These are phyloP conservation scores for Entelurus aequoreus DNA, from an alignment of 2,113 vertebrate genomes.

Conservation along the genomic window DNA sequence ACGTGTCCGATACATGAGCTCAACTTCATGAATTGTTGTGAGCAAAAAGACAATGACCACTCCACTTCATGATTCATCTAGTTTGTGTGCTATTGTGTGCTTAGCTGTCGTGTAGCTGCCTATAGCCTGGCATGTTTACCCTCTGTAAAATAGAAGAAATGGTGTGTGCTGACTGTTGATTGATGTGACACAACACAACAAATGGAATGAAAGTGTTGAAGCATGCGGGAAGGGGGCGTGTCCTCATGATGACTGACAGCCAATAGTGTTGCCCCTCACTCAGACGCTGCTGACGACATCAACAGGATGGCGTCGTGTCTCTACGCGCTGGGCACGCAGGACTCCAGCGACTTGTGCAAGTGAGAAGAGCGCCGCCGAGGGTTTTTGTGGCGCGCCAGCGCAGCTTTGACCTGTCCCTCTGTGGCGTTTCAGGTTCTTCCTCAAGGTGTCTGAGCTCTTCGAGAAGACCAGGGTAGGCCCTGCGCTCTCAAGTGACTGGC, in stretches of 20 bases:
- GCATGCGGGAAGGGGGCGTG: too few species aligned
- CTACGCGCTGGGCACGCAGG: constrained; percentile 92
- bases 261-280: constrained; percentile 6
- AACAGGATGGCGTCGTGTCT: constrained; percentile 97
- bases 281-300: constrained; percentile 93
- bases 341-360: constrained; percentile 97
- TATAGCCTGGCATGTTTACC: too few species aligned
- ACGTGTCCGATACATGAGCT: too few species aligned
- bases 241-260: neutral
- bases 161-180: too few species aligned
- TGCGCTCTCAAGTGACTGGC: neutral
- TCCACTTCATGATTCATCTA: too few species aligned
- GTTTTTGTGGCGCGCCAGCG: neutral
- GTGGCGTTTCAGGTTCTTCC: constrained; percentile 80
- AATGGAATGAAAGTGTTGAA: too few species aligned
- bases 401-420: neutral
- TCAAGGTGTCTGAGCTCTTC: constrained; percentile 96
- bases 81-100: too few species aligned
- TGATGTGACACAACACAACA: too few species aligned
- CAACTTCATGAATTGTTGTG: too few species aligned
- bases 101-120: too few species aligned
- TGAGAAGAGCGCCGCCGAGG: constrained; percentile 60
- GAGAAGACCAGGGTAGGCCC: constrained; percentile 93
- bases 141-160: too few species aligned
- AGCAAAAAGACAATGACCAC: too few species aligned